These are phyloP conservation scores for Ophion ventricosus DNA, from an alignment of 2,888 invertebrate genomes.

Conservation along the genomic window DNA sequence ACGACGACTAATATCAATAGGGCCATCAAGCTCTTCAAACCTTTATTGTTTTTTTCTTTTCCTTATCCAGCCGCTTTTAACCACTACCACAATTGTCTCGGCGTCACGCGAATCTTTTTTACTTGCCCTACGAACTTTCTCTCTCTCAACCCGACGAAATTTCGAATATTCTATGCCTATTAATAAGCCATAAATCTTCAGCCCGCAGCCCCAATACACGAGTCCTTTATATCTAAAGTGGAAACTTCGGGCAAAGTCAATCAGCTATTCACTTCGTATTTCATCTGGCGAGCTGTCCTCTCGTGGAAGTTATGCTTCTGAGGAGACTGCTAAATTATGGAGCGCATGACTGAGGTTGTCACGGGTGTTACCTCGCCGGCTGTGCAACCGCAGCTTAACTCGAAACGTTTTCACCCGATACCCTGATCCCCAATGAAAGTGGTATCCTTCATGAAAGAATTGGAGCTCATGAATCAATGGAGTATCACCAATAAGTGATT, in stretches of 20 bases:
- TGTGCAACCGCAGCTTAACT: background rate
- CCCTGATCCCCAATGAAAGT: background rate
- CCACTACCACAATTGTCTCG: background rate
- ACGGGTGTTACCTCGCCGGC: background rate
- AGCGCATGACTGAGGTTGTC: background rate
- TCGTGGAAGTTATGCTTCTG: background rate
- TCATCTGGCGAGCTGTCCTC: background rate
- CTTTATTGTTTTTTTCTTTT: conserved; percentile 1
- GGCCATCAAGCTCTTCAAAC: conserved; percentile 14
- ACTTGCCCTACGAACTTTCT: conserved; percentile 1
- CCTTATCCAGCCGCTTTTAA: conserved; percentile 1
- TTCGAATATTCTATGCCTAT: conserved; percentile 28
- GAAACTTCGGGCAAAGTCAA: background rate
- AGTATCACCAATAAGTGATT: background rate
- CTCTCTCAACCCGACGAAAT: background rate
- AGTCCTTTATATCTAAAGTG: background rate
- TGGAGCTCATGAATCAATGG: background rate
- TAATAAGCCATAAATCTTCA: conserved; percentile 36
- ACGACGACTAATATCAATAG: conserved; percentile 12
- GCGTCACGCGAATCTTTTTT: background rate
- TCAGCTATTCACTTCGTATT: background rate
- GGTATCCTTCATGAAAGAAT: background rate
- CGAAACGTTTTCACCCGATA: background rate
- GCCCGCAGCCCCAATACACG: background rate
- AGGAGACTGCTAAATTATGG: background rate